Evolutionary conservation across 2,888 invertebrate genomes (phyloP), one percentile per base, ranked within the genome.

Genomic region (Melanostoma mellinum): DNA sequence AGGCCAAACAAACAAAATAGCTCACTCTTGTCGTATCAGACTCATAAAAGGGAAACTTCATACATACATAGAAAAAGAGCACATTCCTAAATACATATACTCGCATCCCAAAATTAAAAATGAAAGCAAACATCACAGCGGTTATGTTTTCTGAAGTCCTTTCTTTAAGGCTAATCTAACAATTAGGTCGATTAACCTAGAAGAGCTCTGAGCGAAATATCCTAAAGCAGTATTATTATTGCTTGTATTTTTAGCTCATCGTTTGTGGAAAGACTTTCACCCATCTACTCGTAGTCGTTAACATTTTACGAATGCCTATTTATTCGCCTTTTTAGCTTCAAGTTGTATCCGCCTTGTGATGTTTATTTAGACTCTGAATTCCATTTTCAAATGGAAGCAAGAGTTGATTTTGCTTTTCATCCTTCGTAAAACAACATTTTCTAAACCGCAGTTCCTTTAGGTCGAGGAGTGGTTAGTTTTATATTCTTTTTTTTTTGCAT

Each of bases 161-260:
- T 75, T 69, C 65, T 76, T 67, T 40, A 46, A 42, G 71, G 61
- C 72, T 76, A 76, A 81, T 72, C 81, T 81, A 72, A 76, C 81
- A 81, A 81, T 81, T 81, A 81, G 81, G 67, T 81, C 81, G 81
- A 81, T 81, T 81, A 81, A 81, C 81, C 76, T 55, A 55, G 58
- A 81, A 58, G 48, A 48, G 50, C 52, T 73, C 8, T 3, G 35
- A 46, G 74, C 56, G 58, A 68, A 32, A 63, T 35, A 60, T 30
- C 69, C 68, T 36, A 36, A 48, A 61, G 68, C 61, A 32, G 53
- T 68, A 67, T 73, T 73, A 73, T 63, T 79, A 74, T 74, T 63
- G 42, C 52, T 53, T 53, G 53, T 40, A 52, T 48, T 48, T 33
- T 30, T 32, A 69, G 36, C 56, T 40, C 33, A 60, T 61, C 53